Conservation (phyloP, 2,888 invertebrate genomes). For the Tachina grossa region DNA sequence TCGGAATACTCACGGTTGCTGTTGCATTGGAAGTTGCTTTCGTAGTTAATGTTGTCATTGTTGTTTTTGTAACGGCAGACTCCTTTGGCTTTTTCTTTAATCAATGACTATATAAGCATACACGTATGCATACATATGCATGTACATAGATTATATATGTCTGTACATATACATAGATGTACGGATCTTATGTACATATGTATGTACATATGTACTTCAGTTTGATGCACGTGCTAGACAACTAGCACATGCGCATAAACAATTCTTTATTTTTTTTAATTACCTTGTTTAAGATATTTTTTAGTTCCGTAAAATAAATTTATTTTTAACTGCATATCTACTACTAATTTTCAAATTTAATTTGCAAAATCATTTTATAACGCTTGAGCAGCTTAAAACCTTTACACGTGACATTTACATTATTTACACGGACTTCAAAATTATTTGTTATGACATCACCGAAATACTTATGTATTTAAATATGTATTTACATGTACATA, state of each 20-base stretch:
- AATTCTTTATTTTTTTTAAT: slow-evolving; percentile 9
- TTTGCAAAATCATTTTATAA: not conserved
- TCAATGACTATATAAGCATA: not conserved
- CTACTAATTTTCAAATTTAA: not conserved
- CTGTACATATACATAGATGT: not conserved
- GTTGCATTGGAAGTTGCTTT: not conserved
- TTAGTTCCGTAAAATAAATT: not conserved
- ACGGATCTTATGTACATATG: not conserved
- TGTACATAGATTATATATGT: not conserved
- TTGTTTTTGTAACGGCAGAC: not conserved
- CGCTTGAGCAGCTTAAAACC: not conserved
- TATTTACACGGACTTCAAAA: not conserved
- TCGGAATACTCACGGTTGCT: slow-evolving; percentile 31
- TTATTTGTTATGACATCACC: slow-evolving; percentile 28
- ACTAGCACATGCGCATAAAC: not conserved
- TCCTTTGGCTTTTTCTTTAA: not conserved
- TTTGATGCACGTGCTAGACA: slow-evolving; percentile 13
- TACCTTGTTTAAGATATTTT: not conserved
- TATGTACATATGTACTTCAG: not conserved
- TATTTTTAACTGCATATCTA: not conserved
- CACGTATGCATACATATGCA: not conserved
- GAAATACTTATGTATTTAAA: not conserved
- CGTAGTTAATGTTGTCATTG: slow-evolving; percentile 41
- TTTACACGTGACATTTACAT: slow-evolving; percentile 1
- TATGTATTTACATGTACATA: not conserved